phyloP scores from a whole-genome alignment of 2,113 vertebrate genomes.

The Aspiorhynchus laticeps region DNA sequence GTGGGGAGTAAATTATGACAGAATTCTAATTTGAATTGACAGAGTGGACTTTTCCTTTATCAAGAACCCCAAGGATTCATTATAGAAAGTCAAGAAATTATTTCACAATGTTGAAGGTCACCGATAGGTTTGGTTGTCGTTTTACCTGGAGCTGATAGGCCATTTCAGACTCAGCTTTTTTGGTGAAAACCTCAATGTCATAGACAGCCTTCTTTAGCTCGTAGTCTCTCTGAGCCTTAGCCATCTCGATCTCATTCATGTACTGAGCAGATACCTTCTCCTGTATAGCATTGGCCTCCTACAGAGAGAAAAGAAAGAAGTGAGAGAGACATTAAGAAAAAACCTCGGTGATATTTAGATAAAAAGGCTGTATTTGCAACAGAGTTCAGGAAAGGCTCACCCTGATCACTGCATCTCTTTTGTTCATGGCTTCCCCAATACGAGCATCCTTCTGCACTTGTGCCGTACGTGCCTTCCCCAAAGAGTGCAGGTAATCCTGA shows the following conservation, averaged over 20 bases:
- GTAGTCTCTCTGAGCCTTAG: constrained; percentile 88
- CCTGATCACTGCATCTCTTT: constrained; percentile 88
- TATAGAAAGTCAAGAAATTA: background rate
- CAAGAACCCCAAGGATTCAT: no score
- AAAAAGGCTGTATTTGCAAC: background rate
- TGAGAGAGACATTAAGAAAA: background rate
- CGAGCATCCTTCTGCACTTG: constrained; percentile 91
- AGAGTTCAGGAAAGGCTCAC: constrained; percentile 64
- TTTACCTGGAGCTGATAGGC: constrained; percentile 90
- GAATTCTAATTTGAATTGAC: no score
- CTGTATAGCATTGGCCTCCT: constrained; percentile 90
- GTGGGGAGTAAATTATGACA: no score
- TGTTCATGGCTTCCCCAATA: constrained; percentile 87
- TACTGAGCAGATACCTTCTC: constrained; percentile 88
- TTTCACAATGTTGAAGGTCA: background rate
- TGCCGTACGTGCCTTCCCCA: constrained; percentile 88
- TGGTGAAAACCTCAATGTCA: constrained; percentile 86
- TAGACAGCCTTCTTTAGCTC: constrained; percentile 89
- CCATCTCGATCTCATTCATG: constrained; percentile 89
- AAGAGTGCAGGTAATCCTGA: constrained; percentile 87
- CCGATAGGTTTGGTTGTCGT: background rate
- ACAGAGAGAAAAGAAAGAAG: background rate
- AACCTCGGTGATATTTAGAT: background rate
- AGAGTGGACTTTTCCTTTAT: no score
- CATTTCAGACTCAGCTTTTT: constrained; percentile 88